Base-by-base conservation (phyloP, 2,888 invertebrate species). In the Pristionchus mayeri region DNA sequence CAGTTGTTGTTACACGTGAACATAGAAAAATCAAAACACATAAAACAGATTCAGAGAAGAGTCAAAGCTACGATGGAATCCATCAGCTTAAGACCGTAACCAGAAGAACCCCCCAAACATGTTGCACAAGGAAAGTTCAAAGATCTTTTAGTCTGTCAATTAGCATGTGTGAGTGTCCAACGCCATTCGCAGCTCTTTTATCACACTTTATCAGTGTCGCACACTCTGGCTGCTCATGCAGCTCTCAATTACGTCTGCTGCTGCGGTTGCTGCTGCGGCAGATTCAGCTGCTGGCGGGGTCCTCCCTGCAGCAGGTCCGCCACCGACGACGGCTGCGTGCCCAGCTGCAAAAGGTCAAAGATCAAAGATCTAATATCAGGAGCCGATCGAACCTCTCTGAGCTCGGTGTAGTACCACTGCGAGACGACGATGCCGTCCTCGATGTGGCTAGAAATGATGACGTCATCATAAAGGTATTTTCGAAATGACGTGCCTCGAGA, bases 401-500 rank as follows among this genome's bases (percentile, higher is more conserved):
- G 48, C 52, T 78, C 78, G 40, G 78, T 78, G 50, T 78, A 78
- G 48, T 48, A 50, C 78, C 78, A 78, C 78, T 78, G 78, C 24
- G 48, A 52, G 34, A 78, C 78, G 78, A 78, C 78, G 50, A 78
- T 78, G 18, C 78, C 78, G 52, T 78, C 78, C 52, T 78, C 78
- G 34, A 78, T 40, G 78, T 78, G 78, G 78, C 78, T 78, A 21
- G 50, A 76, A 57, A 9, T 9, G 9, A 30, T 60, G 11, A 27
- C 9, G 27, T 40, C 40, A 71, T 71, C 16, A 13, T 27, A 30
- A 40, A 13, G 24, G 24, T 71, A 71, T n/a, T 71, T 71, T 24
- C 40, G n/a, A 71, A n/a, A 71, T n/a, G 9, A 67, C 37, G 4
- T 13, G 21, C 54, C 40, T 71, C 40, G 71, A 71, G 44, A 71